Base-by-base conservation (phyloP, 2,888 invertebrate genomes). In the Cryptosula pallasiana region DNA sequence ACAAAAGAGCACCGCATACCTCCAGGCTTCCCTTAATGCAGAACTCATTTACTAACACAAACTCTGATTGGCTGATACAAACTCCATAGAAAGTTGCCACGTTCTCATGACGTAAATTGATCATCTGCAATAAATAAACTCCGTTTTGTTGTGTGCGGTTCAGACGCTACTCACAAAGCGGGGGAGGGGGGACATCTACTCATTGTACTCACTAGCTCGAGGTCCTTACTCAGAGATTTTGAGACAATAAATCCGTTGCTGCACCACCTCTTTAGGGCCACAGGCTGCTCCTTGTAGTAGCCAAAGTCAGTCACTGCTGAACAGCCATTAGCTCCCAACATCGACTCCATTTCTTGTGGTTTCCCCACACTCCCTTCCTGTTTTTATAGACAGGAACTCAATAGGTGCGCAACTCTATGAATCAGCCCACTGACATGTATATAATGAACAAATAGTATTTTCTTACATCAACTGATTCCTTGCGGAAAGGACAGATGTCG, bases 11-110 rank as follows among this genome's bases (percentile, higher is more conserved):
- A n/a, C n/a, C 45, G 23, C 63, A 13, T 85, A 93, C 93, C 89
- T 95, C 94, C 84, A 98, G 90, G 87, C 96, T 96, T 85, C 97
- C 97, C 88, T 97, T 96, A 87, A 94, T 92, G 88, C 97, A 98
- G 87, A 97, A 98, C 88, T 98, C 97, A 75, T 95, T 95, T 86
- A 97, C 91, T 84, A 98, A 89, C 35, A 81, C 80, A 63, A 94
- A 89, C 81, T 92, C 90, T 86, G 92, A 90, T 73, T 93, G 92
- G 85, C 95, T 93, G 74, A 95, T 91, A 80, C 92, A 93, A 72
- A 96, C 96, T 76, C 98, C 98, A 84, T 97, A 93, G 87, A 99
- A 98, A 72, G 94, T 92, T 87, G 98, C 98, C 77, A 99, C 90
- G 86, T 99, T 98, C 86, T 95, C 94, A 87, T 99, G 96, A 57